Conservation (phyloP, 2,797 vertebrate genomes). For the Luscinia luscinia region DNA sequence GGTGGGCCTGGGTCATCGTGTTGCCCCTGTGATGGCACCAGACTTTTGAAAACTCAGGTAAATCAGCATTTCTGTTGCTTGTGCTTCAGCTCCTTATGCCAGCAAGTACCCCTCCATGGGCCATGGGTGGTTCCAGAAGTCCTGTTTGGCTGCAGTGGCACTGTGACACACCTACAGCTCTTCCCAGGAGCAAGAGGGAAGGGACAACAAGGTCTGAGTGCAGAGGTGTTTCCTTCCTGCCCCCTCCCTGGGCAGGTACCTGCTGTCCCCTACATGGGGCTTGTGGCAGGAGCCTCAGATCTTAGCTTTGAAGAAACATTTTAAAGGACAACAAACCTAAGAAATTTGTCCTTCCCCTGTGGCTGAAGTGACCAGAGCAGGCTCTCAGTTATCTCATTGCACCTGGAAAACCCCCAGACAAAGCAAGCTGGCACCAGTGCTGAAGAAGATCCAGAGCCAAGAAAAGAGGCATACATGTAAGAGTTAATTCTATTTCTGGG, state of each 20-base stretch:
- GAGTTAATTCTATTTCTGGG: background rate
- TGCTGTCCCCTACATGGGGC: background rate
- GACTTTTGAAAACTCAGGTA: background rate
- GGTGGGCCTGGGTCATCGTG: rapidly evolving
- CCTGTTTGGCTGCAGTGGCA: background rate
- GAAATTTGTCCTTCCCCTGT: background rate
- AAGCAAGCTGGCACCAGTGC: background rate
- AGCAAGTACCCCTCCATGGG: background rate
- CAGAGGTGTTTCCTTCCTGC: background rate
- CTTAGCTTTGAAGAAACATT: background rate
- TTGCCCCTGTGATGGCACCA: background rate
- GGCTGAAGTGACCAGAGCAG: background rate
- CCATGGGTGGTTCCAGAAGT: background rate
- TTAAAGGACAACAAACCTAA: background rate
- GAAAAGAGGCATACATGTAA: background rate
- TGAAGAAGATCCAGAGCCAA: background rate
- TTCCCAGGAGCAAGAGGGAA: background rate
- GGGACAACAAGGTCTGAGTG: background rate
- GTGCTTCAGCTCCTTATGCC: background rate
- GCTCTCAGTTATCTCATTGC: background rate
- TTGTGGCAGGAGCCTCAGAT: background rate
- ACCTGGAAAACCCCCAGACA: background rate
- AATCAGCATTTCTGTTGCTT: background rate
- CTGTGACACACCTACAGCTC: background rate
- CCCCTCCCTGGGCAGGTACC: background rate